Evolutionary conservation across 2,797 vertebrate genomes (phyloP).

Genomic region (Setipinna tenuifilis): DNA sequence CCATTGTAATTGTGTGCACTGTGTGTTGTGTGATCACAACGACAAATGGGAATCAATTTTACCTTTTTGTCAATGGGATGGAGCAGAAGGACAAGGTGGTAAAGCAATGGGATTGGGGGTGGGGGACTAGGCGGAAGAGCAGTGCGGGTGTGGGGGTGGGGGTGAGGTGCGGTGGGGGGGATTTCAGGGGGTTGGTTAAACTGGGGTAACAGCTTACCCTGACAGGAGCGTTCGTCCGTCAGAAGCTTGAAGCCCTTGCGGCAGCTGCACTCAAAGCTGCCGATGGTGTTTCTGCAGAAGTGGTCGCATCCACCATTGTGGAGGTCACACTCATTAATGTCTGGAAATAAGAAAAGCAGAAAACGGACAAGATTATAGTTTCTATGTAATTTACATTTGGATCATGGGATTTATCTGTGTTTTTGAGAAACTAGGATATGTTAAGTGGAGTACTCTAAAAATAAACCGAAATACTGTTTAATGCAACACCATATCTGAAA

Average conservation of each 20-base stretch:
- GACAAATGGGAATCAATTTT: too few species aligned
- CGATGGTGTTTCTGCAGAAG: slow-evolving; percentile 95
- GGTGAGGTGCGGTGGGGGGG: neutral
- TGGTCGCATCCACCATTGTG: slow-evolving; percentile 93
- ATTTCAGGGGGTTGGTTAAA: neutral
- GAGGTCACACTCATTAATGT: slow-evolving; percentile 93
- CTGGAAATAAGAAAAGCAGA: slow-evolving; percentile 65
- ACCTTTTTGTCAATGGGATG: too few species aligned
- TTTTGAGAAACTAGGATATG: neutral
- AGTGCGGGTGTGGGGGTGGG: too few species aligned
- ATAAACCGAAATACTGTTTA: too few species aligned
- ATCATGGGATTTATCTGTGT: neutral
- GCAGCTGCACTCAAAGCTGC: slow-evolving; percentile 98
- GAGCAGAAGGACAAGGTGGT: too few species aligned
- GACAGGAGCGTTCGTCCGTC: slow-evolving; percentile 94
- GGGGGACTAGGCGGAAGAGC: neutral
- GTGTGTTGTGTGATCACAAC: too few species aligned
- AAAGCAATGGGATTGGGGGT: too few species aligned
- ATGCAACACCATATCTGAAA: too few species aligned
- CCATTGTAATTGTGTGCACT: too few species aligned
- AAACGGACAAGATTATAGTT: slow-evolving; percentile 41
- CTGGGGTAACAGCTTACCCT: slow-evolving; percentile 79
- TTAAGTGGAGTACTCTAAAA: too few species aligned
- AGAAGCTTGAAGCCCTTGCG: slow-evolving; percentile 96
- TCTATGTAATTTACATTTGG: neutral